Base-by-base conservation (phyloP, 2,888 invertebrate genomes). In the Nomada flava region DNA sequence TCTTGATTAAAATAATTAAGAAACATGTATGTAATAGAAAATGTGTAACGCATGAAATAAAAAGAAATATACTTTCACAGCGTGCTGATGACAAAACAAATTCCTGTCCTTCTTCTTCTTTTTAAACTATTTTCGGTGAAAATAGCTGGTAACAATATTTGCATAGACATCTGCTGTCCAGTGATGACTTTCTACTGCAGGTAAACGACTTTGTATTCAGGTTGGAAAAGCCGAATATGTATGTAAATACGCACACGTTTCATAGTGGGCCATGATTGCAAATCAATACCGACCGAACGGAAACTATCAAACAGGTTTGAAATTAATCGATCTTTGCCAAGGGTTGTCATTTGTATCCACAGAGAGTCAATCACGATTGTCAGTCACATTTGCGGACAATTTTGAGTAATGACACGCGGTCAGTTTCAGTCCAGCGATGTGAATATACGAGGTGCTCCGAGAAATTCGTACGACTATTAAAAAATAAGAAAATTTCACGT, bases 281-380 rank as follows among this genome's bases (percentile, higher is more conserved):
- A 67, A 59, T 47, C 60, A 29, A 47, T 62, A 62, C 29, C 18
- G 26, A 9, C 18, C 29, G 20, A 36, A 11, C 53, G 53, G 52
- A 69, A 65, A 65, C 29, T 65, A 62, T 36, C 44, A 47, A 77
- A 73, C 77, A 47, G 67, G 73, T 73, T 77, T 77, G 52, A 15
- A 65, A 73, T 73, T 60, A 64, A 73, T 72, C 72, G 42, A 65
- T 77, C 77, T 73, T 65, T 73, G 65, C 65, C 73, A 57, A 44
- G 55, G 50, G 11, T 29, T 73, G 65, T 65, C 73, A 36, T 65
- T 73, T 23, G 26, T 73, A 60, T n/a, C 59, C 29, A 26, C 13
- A 20, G 44, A 15, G 53, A 53, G 67, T 67, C 53, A 67, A 77
- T 60, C 73, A 23, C 0, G 29, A 67, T 55, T 73, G 77, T 73